Evolutionary conservation across 2,797 vertebrate genomes (phyloP).

Genomic region (Protonibea diacanthus): DNA sequence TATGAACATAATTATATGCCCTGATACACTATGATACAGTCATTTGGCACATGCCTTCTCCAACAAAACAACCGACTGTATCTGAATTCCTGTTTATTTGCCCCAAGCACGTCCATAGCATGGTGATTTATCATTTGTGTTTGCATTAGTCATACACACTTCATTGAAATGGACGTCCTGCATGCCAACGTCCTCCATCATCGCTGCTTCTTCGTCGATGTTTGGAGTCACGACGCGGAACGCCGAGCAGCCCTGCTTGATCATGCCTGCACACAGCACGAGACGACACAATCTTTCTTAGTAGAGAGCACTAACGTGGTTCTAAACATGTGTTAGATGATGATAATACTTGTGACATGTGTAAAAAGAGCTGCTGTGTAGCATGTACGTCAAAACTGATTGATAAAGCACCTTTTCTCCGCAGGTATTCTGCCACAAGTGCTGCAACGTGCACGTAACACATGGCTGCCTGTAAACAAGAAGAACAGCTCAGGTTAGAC

Average conservation of each 20-base stretch:
- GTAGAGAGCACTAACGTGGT: no score
- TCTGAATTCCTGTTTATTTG: background rate
- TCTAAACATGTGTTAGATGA: background rate
- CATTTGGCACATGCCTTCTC: background rate
- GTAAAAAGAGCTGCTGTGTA: background rate
- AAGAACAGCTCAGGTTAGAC: conserved; percentile 38
- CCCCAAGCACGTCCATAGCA: background rate
- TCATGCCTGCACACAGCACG: conserved; percentile 87
- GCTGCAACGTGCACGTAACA: conserved; percentile 98
- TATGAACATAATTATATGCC: background rate
- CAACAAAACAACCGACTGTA: background rate
- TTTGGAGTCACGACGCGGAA: conserved; percentile 97
- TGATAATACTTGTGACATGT: background rate
- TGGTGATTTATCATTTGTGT: no score
- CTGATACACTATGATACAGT: background rate
- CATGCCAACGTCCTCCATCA: conserved; percentile 99
- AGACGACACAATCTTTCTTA: background rate
- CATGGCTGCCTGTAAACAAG: conserved; percentile 91
- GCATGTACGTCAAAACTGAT: background rate
- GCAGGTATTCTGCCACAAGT: conserved; percentile 96
- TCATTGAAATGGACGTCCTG: conserved; percentile 99
- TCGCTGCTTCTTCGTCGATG: conserved; percentile 96
- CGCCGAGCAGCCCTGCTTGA: conserved; percentile 94
- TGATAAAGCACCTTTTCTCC: conserved; percentile 90
- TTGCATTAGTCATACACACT: conserved; percentile 72